Evolutionary conservation across 2,888 invertebrate genomes (phyloP), one percentile per base, ranked within the genome.

Genomic region (Macroteleia sp.): DNA sequence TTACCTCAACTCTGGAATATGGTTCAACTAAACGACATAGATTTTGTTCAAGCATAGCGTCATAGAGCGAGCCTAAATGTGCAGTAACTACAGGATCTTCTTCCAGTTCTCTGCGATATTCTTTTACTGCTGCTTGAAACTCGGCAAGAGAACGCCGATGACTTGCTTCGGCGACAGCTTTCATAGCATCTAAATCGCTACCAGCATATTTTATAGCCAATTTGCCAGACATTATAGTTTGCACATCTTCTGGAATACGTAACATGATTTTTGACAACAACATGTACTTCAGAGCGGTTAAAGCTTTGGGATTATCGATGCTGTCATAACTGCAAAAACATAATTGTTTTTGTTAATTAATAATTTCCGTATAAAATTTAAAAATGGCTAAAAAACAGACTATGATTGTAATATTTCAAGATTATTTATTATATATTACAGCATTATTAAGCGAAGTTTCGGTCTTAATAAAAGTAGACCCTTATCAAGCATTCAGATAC

Each of bases 31-130:
- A 97, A 81, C 99, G 95, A 92, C 98, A 98, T 85, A 99, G 94
- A 93, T 99, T 99, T 92, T 99, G 99, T 92, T 99, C 99, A 91
- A 99, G 93, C 97, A 99, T 98, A 82, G 97, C 98, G 89, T 99
- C 99, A 89, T 99, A 99, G 32, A 99, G 93, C 10, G 99, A 97
- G 76, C 97, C 97, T 83, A 99, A 95, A 92, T 99, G 99, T 84
- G 98, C 98, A 87, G 97, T 94, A 3, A 99, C 98, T 74, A 99
- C 99, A 59, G 97, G 96, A 93, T 99, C 99, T 87, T 98, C 97
- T 88, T 97, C 97, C 62, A 99, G 92, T 92, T 99, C 97, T 67
- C 94, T 94, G 87, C 96, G 96, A 91, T 96, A 99, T 30, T 96
- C 94, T 89, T 96, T 95, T 36, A 98, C 94, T 0, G 97, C 96